A percentile compares a stretch with the other conserved stretches of the same genome.
phyloP scores from a whole-genome alignment of 1,140 invertebrate species.

The Drosophila chauvacae region DNA sequence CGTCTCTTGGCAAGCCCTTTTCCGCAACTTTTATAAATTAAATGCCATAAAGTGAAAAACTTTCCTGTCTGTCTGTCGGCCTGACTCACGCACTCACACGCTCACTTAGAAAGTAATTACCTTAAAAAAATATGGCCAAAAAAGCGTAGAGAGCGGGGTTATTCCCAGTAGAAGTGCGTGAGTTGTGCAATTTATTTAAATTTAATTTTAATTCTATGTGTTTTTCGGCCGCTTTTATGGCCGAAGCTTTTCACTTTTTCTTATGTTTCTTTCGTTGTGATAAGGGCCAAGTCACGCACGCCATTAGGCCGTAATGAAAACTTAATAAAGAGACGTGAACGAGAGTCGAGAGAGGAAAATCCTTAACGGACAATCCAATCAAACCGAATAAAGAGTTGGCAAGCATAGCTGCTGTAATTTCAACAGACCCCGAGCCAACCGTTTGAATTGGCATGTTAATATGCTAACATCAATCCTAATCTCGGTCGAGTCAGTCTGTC shows the following conservation, averaged over 20 bases:
- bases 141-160: constrained; percentile 1
- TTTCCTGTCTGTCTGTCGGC: constrained; percentile 59
- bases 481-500: constrained; percentile 43
- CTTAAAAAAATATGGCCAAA: constrained; percentile 61
- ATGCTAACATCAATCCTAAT: constrained; percentile 72
- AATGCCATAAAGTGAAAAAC: constrained; percentile 75
- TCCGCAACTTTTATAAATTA: constrained; percentile 55
- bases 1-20: constrained; percentile 49
- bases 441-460: constrained; percentile 63
- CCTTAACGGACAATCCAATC: constrained; percentile 6
- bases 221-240: constrained; percentile 52
- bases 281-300: constrained; percentile 60
- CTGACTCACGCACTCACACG: constrained; percentile 68
- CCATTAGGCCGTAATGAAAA: constrained; percentile 31
- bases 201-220: constrained; percentile 76
- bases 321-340: constrained; percentile 27
- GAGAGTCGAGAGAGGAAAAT: neutral
- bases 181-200: constrained; percentile 78
- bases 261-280: neutral
- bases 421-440: constrained; percentile 1
- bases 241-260: constrained; percentile 60
- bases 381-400: constrained; percentile 9
- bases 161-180: constrained; percentile 62
- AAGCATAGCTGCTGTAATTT: constrained; percentile 8
- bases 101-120: constrained; percentile 79